Base-by-base conservation (phyloP, 1,140 invertebrate species). In the Pogonognathellus flavescens region DNA sequence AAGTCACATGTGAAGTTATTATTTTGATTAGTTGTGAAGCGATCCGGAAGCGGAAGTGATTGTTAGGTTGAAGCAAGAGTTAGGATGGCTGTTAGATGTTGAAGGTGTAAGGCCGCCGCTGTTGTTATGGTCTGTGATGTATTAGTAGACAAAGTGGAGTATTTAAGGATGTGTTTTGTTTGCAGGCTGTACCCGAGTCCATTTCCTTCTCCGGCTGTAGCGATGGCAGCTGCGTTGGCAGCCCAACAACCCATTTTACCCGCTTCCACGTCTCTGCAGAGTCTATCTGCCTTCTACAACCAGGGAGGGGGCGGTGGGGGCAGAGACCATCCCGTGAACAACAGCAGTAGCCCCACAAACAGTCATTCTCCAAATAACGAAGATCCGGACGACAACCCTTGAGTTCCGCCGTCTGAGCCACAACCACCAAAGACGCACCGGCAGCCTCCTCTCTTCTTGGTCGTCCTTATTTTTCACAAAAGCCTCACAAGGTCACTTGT, bases 261-360 rank as follows among this genome's bases (percentile, higher is more conserved):
- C 5, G 92, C 93, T 52, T 92, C 92, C 87, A 91, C 93, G 76
- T 93, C 92, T 16, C 88, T 93, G 13, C 92, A 92, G 81, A 93
- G 92, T 52, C 91, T 94, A 82, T 93, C 93, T 59, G 91, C 90
- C 84, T 95, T 94, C 90, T 93, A 92, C 90, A 93, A 93, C 90
- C 85, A 90, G 89, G 25, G 89, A 89, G 25, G 88, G 6, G 31
- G 31, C 31, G 31, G 31, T 41, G 25, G 89, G 10, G 82, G 84
- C 2, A 41, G 84, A 53, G 82, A 85, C 16, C 86, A 86, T 20
- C 85, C 85, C 11, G 60, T 85, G 31, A 41, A 41, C 16, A 87
- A 66, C 53, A 87, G 86, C 31, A 81, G 59, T 50, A 88, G 88
- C 80, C 88, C 88, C 10, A 85, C 88, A 16, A 86, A 88, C 85